Conservation (phyloP, 2,113 vertebrate genomes). For the Perccottus glenii region DNA sequence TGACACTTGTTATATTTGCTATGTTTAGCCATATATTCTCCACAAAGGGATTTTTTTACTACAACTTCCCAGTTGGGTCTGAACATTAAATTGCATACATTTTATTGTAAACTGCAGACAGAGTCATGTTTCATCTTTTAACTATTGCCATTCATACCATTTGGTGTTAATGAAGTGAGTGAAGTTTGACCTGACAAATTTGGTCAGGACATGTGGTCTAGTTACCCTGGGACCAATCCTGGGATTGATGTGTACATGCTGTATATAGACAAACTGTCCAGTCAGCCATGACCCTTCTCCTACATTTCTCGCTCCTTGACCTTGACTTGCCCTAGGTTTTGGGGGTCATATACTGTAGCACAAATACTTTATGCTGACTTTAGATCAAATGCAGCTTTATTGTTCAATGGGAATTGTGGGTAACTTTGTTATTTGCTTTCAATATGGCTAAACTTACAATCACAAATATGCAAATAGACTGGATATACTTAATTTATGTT, state of each 20-base stretch:
- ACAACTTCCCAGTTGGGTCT: conserved; percentile 2
- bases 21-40: conserved; percentile 45
- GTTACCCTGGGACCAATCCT: neutral
- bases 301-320: neutral
- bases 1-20: conserved; percentile 26
- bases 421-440: too few relatives aligned
- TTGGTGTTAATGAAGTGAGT: neutral
- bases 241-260: conserved; percentile 57
- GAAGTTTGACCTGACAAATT: conserved; percentile 18
- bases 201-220: conserved; percentile 1
- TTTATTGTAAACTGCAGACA: conserved; percentile 18
- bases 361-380: too few relatives aligned
- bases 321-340: neutral
- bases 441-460: too few relatives aligned
- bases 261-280: conserved; percentile 63
- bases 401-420: too few relatives aligned
- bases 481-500: too few relatives aligned
- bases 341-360: neutral
- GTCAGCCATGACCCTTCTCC: neutral
- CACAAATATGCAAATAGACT: too few relatives aligned
- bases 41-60: conserved; percentile 61
- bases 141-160: conserved; percentile 26
- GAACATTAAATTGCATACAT: too few relatives aligned
- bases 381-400: neutral
- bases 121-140: conserved; percentile 31